phyloP scores from a whole-genome alignment of 2,888 invertebrate genomes.

The Amiota mariae region DNA sequence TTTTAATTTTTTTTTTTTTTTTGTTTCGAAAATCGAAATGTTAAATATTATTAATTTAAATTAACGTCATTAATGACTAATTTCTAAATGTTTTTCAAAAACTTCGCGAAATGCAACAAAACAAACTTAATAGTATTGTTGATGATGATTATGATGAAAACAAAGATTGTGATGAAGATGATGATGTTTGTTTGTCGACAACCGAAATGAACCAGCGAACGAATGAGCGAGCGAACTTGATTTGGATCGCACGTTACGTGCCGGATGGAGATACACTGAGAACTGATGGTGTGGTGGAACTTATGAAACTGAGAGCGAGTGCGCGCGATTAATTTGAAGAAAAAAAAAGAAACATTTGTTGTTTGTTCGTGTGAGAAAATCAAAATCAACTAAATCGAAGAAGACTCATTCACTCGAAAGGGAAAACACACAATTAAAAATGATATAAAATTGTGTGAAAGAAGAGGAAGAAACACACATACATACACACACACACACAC shows the following conservation, averaged over 20 bases:
- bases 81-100: too few relatives aligned
- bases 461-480: not conserved
- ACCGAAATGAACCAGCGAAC: not conserved
- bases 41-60: too few relatives aligned
- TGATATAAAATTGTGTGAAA: not conserved
- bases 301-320: not conserved
- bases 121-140: too few relatives aligned
- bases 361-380: slow-evolving; percentile 51
- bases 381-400: slow-evolving; percentile 65
- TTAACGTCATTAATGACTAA: too few relatives aligned
- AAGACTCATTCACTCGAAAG: slow-evolving; percentile 46
- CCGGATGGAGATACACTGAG: not conserved
- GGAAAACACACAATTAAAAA: slow-evolving; percentile 52
- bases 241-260: too few relatives aligned
- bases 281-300: not conserved
- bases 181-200: not conserved
- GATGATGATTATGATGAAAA: too few relatives aligned
- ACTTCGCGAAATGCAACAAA: too few relatives aligned
- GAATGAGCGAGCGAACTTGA: slow-evolving; percentile 5
- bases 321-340: too few relatives aligned
- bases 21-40: not conserved
- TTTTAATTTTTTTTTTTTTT: not conserved
- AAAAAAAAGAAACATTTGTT: not conserved
- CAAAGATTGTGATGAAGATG: too few relatives aligned
- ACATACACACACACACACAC: too few relatives aligned